Conservation (phyloP, 2,888 invertebrate genomes). For the Latheticus oryzae region DNA sequence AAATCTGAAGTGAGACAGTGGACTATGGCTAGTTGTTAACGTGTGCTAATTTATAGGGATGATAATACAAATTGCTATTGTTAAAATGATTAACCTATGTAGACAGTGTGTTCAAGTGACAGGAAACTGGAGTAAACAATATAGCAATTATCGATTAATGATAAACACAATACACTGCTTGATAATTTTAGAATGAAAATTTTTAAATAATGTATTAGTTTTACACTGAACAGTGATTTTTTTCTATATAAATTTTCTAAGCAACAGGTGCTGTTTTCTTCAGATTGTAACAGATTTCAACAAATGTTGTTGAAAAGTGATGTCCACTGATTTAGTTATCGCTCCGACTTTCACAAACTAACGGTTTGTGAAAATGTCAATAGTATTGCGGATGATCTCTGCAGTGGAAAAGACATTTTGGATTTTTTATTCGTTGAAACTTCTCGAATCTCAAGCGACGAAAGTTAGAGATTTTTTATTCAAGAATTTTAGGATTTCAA, state of each 20-base stretch:
- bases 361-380: slow-evolving; percentile 19
- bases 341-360: slow-evolving; percentile 16
- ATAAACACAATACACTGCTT: no score
- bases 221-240: not conserved
- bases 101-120: slow-evolving; percentile 17
- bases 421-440: slow-evolving; percentile 1
- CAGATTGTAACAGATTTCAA: slow-evolving; percentile 21
- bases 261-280: slow-evolving; percentile 28
- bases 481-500: no score
- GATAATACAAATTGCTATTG: slow-evolving; percentile 6
- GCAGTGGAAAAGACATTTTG: not conserved
- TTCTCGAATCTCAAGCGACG: no score
- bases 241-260: no score
- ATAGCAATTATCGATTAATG: slow-evolving; percentile 10
- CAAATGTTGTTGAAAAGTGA: slow-evolving; percentile 26
- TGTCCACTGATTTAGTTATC: slow-evolving; percentile 21
- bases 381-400: slow-evolving; percentile 21
- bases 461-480: no score
- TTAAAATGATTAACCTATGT: slow-evolving; percentile 24
- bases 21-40: slow-evolving; percentile 18
- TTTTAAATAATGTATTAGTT: not conserved
- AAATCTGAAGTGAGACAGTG: slow-evolving; percentile 7
- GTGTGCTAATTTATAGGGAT: slow-evolving; percentile 20
- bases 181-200: no score
- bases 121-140: slow-evolving; percentile 4